Conservation (phyloP, 2,113 vertebrate species). For the Gambusia holbrooki region DNA sequence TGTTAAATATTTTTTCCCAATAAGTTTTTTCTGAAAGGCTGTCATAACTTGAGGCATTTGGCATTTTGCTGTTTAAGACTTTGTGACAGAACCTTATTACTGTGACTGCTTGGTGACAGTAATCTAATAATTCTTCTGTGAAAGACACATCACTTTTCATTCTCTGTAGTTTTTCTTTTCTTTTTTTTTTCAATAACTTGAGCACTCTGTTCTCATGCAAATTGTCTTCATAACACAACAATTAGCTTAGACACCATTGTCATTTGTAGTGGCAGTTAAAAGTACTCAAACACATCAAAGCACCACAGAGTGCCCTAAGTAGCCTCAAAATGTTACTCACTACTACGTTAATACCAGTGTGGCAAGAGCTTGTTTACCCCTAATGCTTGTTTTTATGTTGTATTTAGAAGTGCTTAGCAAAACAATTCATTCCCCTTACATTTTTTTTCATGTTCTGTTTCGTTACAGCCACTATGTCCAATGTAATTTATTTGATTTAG, state of each 20-base stretch:
- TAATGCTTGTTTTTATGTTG: no score
- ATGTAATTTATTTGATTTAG: no score
- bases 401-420: no score
- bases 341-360: neutral
- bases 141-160: constrained; percentile 46
- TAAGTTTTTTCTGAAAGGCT: constrained; percentile 25
- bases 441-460: no score
- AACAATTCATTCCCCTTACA: no score
- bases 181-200: constrained; percentile 8
- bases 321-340: constrained; percentile 3
- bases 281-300: neutral
- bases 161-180: constrained; percentile 30
- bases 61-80: constrained; percentile 49
- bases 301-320: neutral
- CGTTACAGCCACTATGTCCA: no score
- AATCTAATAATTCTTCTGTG: constrained; percentile 52
- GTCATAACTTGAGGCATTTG: constrained; percentile 32
- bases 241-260: neutral
- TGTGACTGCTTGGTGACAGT: constrained; percentile 48
- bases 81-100: constrained; percentile 61
- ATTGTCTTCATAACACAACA: constrained; percentile 11
- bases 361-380: neutral
- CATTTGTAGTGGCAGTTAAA: constrained; percentile 21
- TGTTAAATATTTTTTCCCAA: constrained; percentile 10
- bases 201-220: neutral